These are phyloP conservation scores for Drosophila helvetica DNA, from an alignment of 2,888 invertebrate species.

Conservation along the genomic window DNA sequence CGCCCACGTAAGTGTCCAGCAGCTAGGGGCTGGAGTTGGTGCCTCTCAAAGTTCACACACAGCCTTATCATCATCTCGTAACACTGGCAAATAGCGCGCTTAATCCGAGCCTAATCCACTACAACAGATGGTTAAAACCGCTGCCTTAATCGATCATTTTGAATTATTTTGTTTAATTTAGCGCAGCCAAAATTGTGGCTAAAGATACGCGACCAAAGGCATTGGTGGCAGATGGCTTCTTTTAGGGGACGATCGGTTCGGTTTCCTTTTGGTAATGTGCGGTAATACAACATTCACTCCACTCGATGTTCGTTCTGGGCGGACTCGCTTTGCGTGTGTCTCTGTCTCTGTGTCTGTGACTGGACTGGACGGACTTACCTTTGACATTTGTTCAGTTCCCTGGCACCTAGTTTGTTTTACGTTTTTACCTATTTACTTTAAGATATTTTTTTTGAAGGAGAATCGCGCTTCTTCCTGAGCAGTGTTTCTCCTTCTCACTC, in stretches of 20 bases:
- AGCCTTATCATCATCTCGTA: not conserved
- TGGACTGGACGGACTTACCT: not conserved
- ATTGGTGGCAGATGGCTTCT: slow-evolving; percentile 84
- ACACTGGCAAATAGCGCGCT: slow-evolving; percentile 4
- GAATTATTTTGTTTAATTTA: slow-evolving; percentile 74
- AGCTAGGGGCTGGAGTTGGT: not conserved
- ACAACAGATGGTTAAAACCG: slow-evolving; percentile 14
- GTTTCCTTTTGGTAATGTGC: slow-evolving; percentile 51
- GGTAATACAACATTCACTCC: slow-evolving; percentile 33
- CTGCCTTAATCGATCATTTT: slow-evolving; percentile 51
- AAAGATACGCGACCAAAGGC: slow-evolving; percentile 84
- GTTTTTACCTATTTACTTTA: not conserved
- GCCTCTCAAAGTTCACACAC: not conserved
- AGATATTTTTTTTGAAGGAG: not conserved
- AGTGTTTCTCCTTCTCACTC: not conserved
- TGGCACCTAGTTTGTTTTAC: not conserved
- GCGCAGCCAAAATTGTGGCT: slow-evolving; percentile 82
- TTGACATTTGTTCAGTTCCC: not conserved
- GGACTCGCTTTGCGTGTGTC: slow-evolving; percentile 15
- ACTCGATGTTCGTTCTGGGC: slow-evolving; percentile 31
- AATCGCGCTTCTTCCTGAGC: no score
- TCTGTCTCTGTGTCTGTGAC: slow-evolving; percentile 16
- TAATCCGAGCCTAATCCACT: not conserved
- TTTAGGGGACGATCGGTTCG: slow-evolving; percentile 81
- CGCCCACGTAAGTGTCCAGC: slow-evolving; percentile 90